Conservation (phyloP, 2,888 invertebrate species). For the Xiphydria camelus region DNA sequence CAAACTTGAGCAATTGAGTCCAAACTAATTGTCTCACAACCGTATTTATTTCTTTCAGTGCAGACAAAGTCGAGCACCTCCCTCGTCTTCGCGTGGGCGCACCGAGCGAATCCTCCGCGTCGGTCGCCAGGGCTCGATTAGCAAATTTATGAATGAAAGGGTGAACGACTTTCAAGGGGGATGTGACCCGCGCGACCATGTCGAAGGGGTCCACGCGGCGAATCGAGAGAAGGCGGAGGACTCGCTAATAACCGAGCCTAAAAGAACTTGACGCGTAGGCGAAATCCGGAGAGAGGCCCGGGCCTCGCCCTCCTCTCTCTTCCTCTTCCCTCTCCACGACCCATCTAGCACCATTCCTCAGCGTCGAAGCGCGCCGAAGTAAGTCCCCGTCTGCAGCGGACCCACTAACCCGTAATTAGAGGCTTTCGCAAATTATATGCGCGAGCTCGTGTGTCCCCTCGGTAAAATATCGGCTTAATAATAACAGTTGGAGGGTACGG, state of each 20-base stretch:
- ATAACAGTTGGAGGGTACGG: slow-evolving; percentile 58
- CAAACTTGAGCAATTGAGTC: too few relatives aligned
- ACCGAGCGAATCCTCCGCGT: slow-evolving; percentile 3
- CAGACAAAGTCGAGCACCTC: too few relatives aligned
- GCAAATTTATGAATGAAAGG: slow-evolving; percentile 29
- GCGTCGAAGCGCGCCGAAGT: slow-evolving; percentile 21
- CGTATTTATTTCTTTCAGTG: too few relatives aligned
- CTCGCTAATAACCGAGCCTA: slow-evolving; percentile 5
- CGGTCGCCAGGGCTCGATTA: slow-evolving; percentile 2
- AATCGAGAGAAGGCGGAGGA: slow-evolving; percentile 1
- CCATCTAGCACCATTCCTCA: slow-evolving; percentile 41
- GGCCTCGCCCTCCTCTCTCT: slow-evolving; percentile 27
- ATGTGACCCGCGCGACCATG: too few relatives aligned
- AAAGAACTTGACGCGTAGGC: slow-evolving; percentile 53
- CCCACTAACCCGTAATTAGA: slow-evolving; percentile 56
- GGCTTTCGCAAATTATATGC: slow-evolving; percentile 58
- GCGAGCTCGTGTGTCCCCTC: slow-evolving; percentile 55
- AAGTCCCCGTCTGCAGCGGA: slow-evolving; percentile 15
- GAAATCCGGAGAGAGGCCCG: slow-evolving; percentile 38
- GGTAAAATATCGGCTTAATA: slow-evolving; percentile 59
- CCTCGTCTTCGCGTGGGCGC: too few relatives aligned
- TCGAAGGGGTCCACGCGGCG: neutral
- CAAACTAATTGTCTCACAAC: too few relatives aligned
- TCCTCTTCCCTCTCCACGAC: slow-evolving; percentile 11
- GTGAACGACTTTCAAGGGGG: too few relatives aligned